Evolutionary conservation across 92 coral and sea anemone genomes (phyloP).

Genomic region (Pocillopora grandis): DNA sequence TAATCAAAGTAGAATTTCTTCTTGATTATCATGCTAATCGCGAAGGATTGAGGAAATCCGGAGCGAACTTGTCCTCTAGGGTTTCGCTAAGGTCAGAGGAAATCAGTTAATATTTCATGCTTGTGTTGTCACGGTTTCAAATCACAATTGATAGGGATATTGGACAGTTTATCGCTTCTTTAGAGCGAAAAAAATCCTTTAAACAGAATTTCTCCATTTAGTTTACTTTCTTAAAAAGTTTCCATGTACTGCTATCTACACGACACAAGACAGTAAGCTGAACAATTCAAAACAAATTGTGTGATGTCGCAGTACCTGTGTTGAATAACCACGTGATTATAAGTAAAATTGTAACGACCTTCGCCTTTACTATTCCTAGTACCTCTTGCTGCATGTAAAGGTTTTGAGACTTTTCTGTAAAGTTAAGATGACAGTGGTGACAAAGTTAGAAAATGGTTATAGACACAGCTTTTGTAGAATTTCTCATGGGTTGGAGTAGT

Average conservation of each 20-base stretch:
- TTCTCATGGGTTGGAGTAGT: too few species aligned
- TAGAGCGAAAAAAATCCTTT: background rate
- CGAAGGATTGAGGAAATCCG: conserved; percentile 42
- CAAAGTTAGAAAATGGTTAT: too few species aligned
- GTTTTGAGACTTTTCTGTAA: too few species aligned
- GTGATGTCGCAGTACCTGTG: background rate
- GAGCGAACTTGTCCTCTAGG: conserved; percentile 20
- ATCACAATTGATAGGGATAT: background rate
- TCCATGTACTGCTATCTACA: background rate
- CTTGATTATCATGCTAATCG: conserved; percentile 7
- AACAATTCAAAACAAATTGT: conserved; percentile 26
- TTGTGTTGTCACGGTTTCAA: conserved; percentile 7
- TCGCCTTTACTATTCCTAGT: too few species aligned
- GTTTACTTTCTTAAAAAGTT: background rate
- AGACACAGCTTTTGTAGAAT: too few species aligned
- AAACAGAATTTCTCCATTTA: background rate
- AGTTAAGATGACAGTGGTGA: too few species aligned
- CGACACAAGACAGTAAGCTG: conserved; percentile 14
- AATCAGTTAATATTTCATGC: conserved; percentile 40
- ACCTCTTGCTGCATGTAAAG: too few species aligned
- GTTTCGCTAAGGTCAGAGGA: background rate
- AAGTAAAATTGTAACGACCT: too few species aligned
- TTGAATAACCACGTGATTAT: background rate
- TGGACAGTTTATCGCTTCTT: background rate
- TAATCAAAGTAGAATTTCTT: background rate